Conservation (phyloP, 2,113 vertebrate genomes). For the Oxyruncus cristatus region DNA sequence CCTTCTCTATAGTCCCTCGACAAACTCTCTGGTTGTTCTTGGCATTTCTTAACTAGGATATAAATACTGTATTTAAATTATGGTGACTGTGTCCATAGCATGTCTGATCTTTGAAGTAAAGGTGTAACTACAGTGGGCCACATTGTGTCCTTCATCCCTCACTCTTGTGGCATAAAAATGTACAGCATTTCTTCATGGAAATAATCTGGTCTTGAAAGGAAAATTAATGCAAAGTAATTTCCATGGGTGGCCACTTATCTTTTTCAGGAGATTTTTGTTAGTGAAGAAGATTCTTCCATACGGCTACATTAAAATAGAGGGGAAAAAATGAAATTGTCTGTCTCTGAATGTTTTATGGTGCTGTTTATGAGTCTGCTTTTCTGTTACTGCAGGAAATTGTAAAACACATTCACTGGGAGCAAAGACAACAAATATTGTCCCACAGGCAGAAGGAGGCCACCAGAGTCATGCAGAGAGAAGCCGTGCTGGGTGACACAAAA, state of each 20-base stretch:
- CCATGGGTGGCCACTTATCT: neutral
- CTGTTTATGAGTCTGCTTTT: neutral
- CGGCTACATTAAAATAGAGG: rapidly evolving
- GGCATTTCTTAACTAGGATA: neutral
- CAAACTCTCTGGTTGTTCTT: neutral
- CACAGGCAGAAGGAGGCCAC: neutral
- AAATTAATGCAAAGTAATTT: neutral
- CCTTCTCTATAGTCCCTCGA: neutral
- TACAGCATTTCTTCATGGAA: neutral
- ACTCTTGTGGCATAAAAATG: neutral
- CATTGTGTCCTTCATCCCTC: neutral
- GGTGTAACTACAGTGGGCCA: neutral
- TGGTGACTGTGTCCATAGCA: too few relatives aligned
- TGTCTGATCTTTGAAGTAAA: neutral
- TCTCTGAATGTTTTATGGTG: neutral
- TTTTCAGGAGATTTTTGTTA: neutral
- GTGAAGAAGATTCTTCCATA: neutral
- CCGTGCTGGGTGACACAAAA: neutral
- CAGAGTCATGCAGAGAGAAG: neutral
- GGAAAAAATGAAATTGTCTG: neutral
- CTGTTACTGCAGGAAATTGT: neutral
- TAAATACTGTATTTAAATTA: neutral
- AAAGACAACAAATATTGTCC: neutral
- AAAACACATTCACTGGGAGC: neutral
- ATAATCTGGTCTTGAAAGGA: neutral